phyloP scores from a whole-genome alignment of 2,888 invertebrate genomes.

The Chrysotoxum bicinctum region DNA sequence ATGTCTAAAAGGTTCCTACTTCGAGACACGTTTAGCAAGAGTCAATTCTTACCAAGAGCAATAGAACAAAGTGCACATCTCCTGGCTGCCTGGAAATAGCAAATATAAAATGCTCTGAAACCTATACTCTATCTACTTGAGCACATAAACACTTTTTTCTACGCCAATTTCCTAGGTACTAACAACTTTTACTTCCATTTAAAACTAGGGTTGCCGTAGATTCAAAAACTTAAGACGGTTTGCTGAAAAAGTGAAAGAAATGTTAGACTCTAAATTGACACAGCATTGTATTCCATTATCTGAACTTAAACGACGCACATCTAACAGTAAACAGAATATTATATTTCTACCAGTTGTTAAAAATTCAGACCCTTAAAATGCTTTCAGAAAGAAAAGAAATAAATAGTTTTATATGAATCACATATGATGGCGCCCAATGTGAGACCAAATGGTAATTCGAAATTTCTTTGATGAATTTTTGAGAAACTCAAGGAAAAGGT shows the following conservation, averaged over 20 bases:
- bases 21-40: not conserved
- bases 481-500: no score
- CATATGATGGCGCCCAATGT: not conserved
- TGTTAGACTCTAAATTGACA: no score
- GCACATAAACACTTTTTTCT: slow-evolving; percentile 18
- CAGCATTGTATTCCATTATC: no score
- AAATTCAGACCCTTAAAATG: no score
- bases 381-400: no score
- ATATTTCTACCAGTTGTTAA: no score
- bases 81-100: not conserved
- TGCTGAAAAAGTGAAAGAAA: no score
- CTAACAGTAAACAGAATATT: no score
- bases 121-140: slow-evolving; percentile 2
- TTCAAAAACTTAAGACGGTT: no score
- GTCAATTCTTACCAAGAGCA: slow-evolving; percentile 17
- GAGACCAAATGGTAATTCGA: no score
- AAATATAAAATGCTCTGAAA: slow-evolving; percentile 11
- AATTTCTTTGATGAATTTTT: no score
- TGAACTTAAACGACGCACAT: no score
- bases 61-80: slow-evolving; percentile 26
- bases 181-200: slow-evolving; percentile 53
- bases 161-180: slow-evolving; percentile 38
- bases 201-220: not conserved
- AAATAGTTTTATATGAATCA: not conserved
- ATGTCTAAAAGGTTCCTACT: slow-evolving; percentile 31